Evolutionary conservation across 1,140 invertebrate genomes (phyloP).

Genomic region (Anoplolepis gracilipes): DNA sequence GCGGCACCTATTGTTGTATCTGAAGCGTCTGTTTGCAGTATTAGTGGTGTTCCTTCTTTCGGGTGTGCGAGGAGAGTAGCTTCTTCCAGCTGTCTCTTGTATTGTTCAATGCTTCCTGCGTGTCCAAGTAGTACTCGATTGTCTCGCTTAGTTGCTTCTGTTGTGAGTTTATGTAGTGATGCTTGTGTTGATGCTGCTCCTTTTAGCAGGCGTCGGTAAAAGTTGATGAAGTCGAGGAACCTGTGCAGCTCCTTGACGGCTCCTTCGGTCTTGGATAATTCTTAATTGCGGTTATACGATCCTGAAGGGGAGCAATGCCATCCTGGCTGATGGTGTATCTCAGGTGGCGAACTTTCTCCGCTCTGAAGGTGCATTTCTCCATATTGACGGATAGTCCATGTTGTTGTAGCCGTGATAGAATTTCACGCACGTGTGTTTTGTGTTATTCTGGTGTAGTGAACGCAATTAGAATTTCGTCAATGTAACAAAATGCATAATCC

Average conservation of each 20-base stretch:
- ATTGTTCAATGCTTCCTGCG: neutral
- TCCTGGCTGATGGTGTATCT: neutral
- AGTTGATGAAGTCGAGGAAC: neutral
- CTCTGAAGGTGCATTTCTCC: constrained; percentile 65
- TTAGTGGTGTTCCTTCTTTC: neutral
- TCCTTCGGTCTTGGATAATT: neutral
- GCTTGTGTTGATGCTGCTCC: neutral
- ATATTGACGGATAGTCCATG: constrained; percentile 70
- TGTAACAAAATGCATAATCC: constrained; percentile 67
- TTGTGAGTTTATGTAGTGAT: neutral
- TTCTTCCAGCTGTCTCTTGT: neutral
- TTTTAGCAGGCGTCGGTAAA: neutral
- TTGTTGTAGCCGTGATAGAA: constrained; percentile 62
- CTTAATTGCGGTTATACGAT: neutral
- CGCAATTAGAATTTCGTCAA: constrained; percentile 69
- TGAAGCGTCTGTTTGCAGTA: neutral
- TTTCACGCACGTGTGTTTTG: constrained; percentile 7
- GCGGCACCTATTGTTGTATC: neutral
- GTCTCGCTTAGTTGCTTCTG: neutral
- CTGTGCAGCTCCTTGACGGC: neutral
- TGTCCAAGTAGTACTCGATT: neutral
- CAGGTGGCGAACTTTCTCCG: neutral
- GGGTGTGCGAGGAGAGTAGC: neutral
- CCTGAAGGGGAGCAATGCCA: neutral
- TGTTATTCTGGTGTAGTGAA: constrained; percentile 62